These are phyloP conservation scores for Prionace glauca DNA, from an alignment of 2,797 vertebrate species.

Conservation along the genomic window DNA sequence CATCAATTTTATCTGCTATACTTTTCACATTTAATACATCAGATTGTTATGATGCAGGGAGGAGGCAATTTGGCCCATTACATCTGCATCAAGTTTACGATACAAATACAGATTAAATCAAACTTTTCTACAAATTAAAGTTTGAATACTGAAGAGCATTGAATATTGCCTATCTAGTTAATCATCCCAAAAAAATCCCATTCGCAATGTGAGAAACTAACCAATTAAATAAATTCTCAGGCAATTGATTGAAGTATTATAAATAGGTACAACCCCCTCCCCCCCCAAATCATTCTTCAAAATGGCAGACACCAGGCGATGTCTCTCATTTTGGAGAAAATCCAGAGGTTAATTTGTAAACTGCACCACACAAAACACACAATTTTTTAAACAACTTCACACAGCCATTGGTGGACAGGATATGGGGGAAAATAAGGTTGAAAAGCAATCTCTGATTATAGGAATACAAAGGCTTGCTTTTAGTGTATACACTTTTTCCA, in stretches of 20 bases:
- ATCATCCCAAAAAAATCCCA: too few species aligned
- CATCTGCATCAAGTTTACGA: background rate
- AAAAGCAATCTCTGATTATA: background rate
- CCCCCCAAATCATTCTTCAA: background rate
- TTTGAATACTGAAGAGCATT: background rate
- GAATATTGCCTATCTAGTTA: background rate
- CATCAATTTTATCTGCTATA: background rate
- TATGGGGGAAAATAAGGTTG: background rate
- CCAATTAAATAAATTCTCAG: background rate
- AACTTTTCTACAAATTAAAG: background rate
- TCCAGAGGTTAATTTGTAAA: conserved; percentile 25
- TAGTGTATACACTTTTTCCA: background rate
- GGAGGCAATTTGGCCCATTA: too few species aligned
- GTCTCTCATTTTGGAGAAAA: background rate
- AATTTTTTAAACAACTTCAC: background rate
- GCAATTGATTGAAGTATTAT: background rate
- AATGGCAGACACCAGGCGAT: background rate
- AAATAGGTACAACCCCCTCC: background rate
- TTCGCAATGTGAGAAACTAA: background rate
- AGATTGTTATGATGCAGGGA: too few species aligned
- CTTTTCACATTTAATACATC: background rate
- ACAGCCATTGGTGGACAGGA: background rate
- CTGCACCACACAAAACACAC: background rate
- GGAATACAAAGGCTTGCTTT: background rate
- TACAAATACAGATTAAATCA: background rate